Evolutionary conservation across 2,888 invertebrate genomes (phyloP).

Genomic region (Pristionchus mayeri): DNA sequence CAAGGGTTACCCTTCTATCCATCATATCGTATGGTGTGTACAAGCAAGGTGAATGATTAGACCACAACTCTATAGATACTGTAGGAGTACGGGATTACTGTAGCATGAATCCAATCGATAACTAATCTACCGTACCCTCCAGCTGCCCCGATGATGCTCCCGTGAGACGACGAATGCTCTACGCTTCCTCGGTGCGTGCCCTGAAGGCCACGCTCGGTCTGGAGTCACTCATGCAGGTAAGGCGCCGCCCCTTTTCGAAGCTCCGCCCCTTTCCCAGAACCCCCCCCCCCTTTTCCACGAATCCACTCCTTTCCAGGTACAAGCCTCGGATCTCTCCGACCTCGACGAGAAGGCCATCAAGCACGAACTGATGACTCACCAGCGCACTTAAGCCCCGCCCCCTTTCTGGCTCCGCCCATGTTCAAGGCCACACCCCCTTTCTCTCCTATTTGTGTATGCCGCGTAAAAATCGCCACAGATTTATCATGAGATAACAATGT

Average conservation of each 20-base stretch:
- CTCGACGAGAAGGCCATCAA: slow-evolving; percentile 76
- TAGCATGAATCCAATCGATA: not conserved
- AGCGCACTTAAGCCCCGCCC: slow-evolving; percentile 66
- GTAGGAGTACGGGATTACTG: not conserved
- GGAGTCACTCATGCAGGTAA: slow-evolving; percentile 75
- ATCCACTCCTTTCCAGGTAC: slow-evolving; percentile 54
- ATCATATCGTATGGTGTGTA: too few relatives aligned
- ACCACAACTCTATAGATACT: too few relatives aligned
- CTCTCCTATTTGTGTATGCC: not conserved
- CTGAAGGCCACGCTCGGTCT: slow-evolving; percentile 75
- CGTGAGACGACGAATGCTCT: slow-evolving; percentile 76
- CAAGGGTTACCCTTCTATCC: too few relatives aligned
- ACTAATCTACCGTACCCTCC: slow-evolving; percentile 38
- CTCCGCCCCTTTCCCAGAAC: not conserved
- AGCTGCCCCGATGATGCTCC: slow-evolving; percentile 76
- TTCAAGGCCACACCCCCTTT: not conserved
- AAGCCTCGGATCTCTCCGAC: slow-evolving; percentile 76
- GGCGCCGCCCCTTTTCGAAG: not conserved
- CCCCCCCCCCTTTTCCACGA: not conserved
- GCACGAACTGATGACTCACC: slow-evolving; percentile 75
- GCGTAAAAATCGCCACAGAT: slow-evolving; percentile 1
- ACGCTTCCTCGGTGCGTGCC: slow-evolving; percentile 76
- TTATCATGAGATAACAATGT: slow-evolving; percentile 13
- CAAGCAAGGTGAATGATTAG: too few relatives aligned
- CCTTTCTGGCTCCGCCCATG: not conserved